These are phyloP conservation scores for Hydra vulgaris DNA, from an alignment of 30 jellyfish, hydroid and myxozoan genomes.

Conservation along the genomic window DNA sequence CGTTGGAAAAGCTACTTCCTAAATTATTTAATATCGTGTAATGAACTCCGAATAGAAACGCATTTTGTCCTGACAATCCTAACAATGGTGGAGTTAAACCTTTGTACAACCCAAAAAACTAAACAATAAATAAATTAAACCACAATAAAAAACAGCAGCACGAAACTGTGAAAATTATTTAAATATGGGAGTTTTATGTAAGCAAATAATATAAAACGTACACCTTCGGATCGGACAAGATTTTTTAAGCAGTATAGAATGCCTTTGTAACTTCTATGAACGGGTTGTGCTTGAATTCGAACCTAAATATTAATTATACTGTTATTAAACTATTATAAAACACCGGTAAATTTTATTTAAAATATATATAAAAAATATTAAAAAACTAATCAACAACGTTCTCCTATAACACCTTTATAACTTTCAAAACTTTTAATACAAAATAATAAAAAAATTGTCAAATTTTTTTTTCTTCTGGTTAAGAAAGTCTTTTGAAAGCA, in stretches of 20 bases:
- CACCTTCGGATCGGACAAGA: background rate
- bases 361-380: no score
- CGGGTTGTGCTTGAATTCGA: background rate
- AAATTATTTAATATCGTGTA: constrained; percentile 30
- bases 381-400: no score
- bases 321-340: no score
- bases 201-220: background rate
- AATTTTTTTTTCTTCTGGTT: no score
- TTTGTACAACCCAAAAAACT: constrained; percentile 51
- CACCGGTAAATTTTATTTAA: no score
- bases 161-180: no score
- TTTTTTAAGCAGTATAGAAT: background rate
- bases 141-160: no score
- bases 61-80: constrained; percentile 56
- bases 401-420: no score
- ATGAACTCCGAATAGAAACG: constrained; percentile 77
- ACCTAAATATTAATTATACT: background rate
- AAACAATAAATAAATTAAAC: no score
- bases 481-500: no score
- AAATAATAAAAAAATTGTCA: no score
- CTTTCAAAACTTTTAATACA: no score
- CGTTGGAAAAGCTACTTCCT: constrained; percentile 41
- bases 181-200: background rate
- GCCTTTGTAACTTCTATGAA: background rate
- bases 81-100: constrained; percentile 85